Evolutionary conservation across 2,888 invertebrate genomes (phyloP).

Genomic region (Xestobium rufovillosum): DNA sequence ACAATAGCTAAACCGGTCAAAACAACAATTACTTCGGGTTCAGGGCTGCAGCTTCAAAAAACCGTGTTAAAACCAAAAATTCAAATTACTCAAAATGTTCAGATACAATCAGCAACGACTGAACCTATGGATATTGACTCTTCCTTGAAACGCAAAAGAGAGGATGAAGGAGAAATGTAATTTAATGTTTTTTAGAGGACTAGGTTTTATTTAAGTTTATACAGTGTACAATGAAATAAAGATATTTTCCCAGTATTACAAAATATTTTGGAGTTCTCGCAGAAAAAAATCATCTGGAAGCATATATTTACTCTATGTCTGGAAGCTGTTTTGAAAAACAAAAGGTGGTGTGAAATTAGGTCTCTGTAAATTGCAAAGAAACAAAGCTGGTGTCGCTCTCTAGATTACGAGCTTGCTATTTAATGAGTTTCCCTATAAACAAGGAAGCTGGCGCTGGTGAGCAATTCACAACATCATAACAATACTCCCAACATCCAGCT

Average conservation of each 20-base stretch:
- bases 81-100: slow-evolving; percentile 38
- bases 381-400: no score
- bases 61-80: slow-evolving; percentile 41
- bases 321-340: no score
- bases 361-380: no score
- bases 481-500: no score
- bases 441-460: not conserved
- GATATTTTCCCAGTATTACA: no score
- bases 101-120: slow-evolving; percentile 31
- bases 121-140: slow-evolving; percentile 49
- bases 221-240: no score
- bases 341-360: no score
- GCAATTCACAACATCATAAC: no score
- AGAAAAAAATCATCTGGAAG: no score
- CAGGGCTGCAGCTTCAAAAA: slow-evolving; percentile 43
- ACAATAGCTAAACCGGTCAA: slow-evolving; percentile 66
- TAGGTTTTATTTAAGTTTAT: not conserved
- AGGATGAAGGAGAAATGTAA: slow-evolving; percentile 46
- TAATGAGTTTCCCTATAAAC: not conserved
- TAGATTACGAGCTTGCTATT: no score
- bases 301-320: no score
- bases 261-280: no score
- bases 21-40: slow-evolving; percentile 38
- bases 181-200: not conserved
- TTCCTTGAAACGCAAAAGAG: slow-evolving; percentile 56